phyloP scores from a whole-genome alignment of 2,888 invertebrate species.

The Macaria liturata region DNA sequence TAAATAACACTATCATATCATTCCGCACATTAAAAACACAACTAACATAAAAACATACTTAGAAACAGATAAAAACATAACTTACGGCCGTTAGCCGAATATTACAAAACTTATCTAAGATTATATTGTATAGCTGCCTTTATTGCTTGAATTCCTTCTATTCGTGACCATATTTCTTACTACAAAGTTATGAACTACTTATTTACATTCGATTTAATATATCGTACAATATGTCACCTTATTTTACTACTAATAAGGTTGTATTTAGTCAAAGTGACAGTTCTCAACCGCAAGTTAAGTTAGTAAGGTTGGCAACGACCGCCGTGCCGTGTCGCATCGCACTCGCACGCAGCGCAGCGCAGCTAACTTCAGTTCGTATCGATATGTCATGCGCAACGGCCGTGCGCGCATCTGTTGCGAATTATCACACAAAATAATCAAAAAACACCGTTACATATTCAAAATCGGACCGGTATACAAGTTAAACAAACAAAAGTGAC shows the following conservation, averaged over 20 bases:
- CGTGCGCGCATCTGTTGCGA: slow-evolving; percentile 11
- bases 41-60: slow-evolving; percentile 8
- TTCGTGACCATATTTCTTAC: slow-evolving; percentile 18
- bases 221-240: not conserved
- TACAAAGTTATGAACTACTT: slow-evolving; percentile 6
- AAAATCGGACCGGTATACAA: slow-evolving; percentile 25
- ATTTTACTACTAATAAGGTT: not conserved
- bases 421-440: slow-evolving; percentile 15
- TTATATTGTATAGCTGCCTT: slow-evolving; percentile 17
- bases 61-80: not conserved
- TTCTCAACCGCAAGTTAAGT: slow-evolving; percentile 6
- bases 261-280: not conserved
- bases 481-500: slow-evolving; percentile 12
- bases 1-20: slow-evolving; percentile 1
- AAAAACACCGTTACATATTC: slow-evolving; percentile 35
- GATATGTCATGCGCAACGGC: slow-evolving; percentile 31
- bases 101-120: slow-evolving; percentile 18
- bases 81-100: slow-evolving; percentile 4
- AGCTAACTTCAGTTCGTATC: slow-evolving; percentile 42
- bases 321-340: too few relatives aligned
- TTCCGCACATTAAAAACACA: slow-evolving; percentile 1
- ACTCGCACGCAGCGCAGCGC: too few relatives aligned
- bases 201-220: not conserved
- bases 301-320: slow-evolving; percentile 2
- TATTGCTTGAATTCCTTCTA: slow-evolving; percentile 13